These are phyloP conservation scores for Leptodactylus fuscus DNA, from an alignment of 2,113 vertebrate genomes.

Conservation along the genomic window DNA sequence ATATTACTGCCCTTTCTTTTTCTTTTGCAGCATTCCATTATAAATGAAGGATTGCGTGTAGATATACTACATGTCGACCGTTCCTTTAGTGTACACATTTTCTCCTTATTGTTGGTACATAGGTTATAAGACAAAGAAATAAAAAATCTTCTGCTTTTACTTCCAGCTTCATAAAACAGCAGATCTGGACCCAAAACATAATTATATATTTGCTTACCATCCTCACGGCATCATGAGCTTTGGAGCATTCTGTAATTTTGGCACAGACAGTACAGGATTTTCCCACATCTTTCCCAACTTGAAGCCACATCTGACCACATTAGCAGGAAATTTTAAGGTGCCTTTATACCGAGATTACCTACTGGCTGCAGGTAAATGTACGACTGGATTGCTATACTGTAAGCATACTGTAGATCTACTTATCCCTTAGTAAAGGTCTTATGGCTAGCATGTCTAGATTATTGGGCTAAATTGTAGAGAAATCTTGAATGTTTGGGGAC, in stretches of 20 bases:
- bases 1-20: too few species aligned
- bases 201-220: slow-evolving; percentile 9
- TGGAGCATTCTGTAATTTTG: slow-evolving; percentile 65
- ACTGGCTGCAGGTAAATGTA: slow-evolving; percentile 67
- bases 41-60: too few species aligned
- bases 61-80: too few species aligned
- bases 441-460: too few species aligned
- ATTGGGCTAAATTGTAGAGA: too few species aligned
- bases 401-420: background rate
- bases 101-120: background rate
- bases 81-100: too few species aligned
- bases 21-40: too few species aligned
- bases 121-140: background rate
- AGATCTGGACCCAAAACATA: background rate
- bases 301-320: slow-evolving; percentile 65
- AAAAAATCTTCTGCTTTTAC: slow-evolving; percentile 1
- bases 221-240: slow-evolving; percentile 61
- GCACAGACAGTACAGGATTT: slow-evolving; percentile 68
- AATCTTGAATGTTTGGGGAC: too few species aligned
- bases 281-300: slow-evolving; percentile 64
- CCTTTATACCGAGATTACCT: slow-evolving; percentile 68
- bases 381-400: background rate
- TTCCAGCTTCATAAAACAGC: slow-evolving; percentile 38
- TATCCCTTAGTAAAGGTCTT: too few species aligned
- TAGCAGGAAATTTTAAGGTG: slow-evolving; percentile 68